Evolutionary conservation across 2,888 invertebrate species (phyloP).

Genomic region (Eupithecia tripunctaria): DNA sequence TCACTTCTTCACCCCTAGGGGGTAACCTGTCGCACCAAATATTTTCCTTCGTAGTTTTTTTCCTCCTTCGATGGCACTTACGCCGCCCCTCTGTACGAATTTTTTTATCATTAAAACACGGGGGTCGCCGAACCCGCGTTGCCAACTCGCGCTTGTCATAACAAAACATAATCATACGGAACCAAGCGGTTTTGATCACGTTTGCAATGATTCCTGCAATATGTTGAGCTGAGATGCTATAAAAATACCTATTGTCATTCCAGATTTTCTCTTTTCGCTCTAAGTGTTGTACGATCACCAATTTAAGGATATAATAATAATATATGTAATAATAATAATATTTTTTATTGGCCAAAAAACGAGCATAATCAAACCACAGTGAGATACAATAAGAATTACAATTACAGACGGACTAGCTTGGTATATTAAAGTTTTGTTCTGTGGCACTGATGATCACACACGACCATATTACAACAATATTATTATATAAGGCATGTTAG

Average conservation of each 20-base stretch:
- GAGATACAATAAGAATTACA: too few relatives aligned
- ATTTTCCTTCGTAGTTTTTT: constrained; percentile 83
- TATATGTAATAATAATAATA: too few relatives aligned
- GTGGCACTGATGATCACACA: too few relatives aligned
- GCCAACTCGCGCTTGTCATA: constrained; percentile 81
- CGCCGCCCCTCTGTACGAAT: constrained; percentile 83
- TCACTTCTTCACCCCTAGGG: constrained; percentile 56
- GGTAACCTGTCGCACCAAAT: constrained; percentile 85
- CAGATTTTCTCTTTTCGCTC: not conserved
- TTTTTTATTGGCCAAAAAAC: too few relatives aligned
- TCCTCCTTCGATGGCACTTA: constrained; percentile 84
- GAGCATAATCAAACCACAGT: too few relatives aligned
- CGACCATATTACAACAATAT: too few relatives aligned
- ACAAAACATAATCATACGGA: constrained; percentile 79
- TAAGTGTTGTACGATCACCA: not conserved
- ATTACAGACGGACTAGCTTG: too few relatives aligned
- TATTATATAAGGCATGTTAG: too few relatives aligned
- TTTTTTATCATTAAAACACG: constrained; percentile 85
- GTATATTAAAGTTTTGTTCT: too few relatives aligned
- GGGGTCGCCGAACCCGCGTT: constrained; percentile 83
- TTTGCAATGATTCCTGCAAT: constrained; percentile 56
- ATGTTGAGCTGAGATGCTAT: not conserved
- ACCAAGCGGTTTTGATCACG: constrained; percentile 53
- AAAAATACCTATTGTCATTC: not conserved
- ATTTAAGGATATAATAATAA: too few relatives aligned